Percentiles rank a stretch among this genome's conserved stretches.
Conservation (phyloP, 2,888 invertebrate genomes). For the Rhamphomyia laevipes region DNA sequence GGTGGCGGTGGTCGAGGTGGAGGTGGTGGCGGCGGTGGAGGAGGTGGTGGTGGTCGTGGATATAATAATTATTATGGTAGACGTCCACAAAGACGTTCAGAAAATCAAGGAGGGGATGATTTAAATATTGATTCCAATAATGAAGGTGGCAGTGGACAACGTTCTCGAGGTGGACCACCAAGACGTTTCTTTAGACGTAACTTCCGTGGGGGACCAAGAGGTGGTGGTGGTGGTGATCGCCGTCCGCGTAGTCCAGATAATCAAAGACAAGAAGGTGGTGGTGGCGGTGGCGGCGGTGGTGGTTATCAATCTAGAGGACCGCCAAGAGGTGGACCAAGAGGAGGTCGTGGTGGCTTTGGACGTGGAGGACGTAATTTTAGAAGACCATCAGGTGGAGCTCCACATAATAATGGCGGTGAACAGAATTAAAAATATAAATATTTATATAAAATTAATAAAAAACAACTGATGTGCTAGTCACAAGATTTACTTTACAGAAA, state of each 20-base stretch:
- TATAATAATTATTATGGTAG: constrained; percentile 28
- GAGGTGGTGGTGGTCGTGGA: constrained; percentile 13
- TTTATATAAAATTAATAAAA: too few relatives aligned
- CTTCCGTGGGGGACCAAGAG: constrained; percentile 48
- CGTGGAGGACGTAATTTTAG: not conserved
- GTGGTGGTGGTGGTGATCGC: constrained; percentile 15
- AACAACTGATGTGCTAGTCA: too few relatives aligned
- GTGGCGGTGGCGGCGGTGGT: not conserved
- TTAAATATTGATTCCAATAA: constrained; percentile 25
- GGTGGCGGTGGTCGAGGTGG: constrained; percentile 19
- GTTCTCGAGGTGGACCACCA: constrained; percentile 39
- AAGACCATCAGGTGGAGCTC: not conserved
- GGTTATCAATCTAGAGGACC: not conserved
- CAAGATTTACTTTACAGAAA: too few relatives aligned
- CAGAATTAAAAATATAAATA: too few relatives aligned
- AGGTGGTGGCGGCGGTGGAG: constrained; percentile 16
- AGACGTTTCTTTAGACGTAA: constrained; percentile 64
- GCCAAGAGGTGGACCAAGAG: not conserved
- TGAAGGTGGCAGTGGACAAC: constrained; percentile 28
- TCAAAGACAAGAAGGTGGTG: not conserved
- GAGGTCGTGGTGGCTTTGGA: not conserved
- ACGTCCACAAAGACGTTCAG: constrained; percentile 25
- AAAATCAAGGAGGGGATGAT: constrained; percentile 25
- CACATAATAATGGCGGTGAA: not conserved
- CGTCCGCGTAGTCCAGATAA: constrained; percentile 14